Conservation (phyloP, 2,797 vertebrate genomes). For the Bradypus variegatus region DNA sequence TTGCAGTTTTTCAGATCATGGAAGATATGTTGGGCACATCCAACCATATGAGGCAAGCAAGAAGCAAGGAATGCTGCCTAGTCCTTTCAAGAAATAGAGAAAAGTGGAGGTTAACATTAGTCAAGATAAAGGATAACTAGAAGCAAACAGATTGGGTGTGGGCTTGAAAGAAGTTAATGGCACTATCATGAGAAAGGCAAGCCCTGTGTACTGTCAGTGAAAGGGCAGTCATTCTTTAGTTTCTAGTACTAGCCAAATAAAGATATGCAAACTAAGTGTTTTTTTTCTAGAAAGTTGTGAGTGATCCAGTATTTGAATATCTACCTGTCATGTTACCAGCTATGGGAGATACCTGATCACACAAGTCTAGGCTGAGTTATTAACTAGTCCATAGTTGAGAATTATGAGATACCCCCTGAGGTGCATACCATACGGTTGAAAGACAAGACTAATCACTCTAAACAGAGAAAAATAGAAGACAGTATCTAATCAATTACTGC, state of each 20-base stretch:
- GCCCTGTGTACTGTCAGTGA: background rate
- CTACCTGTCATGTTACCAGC: background rate
- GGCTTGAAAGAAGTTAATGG: background rate
- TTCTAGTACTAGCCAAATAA: background rate
- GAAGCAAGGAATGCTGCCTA: background rate
- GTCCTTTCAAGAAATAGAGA: background rate
- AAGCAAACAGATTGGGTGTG: background rate
- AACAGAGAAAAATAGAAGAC: background rate
- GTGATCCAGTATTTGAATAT: background rate
- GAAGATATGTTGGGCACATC: background rate
- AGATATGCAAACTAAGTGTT: no score
- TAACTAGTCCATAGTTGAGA: constrained; percentile 3
- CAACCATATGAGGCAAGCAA: background rate
- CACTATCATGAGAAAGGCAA: background rate
- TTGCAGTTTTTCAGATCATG: background rate
- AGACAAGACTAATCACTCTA: background rate
- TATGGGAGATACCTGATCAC: background rate
- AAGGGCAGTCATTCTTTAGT: background rate
- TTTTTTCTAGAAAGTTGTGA: background rate
- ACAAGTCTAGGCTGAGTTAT: background rate
- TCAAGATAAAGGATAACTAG: constrained; percentile 22
- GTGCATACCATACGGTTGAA: background rate
- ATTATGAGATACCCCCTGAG: background rate
- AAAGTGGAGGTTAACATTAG: background rate
- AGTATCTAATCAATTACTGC: background rate